phyloP scores from a whole-genome alignment of 1,140 invertebrate genomes.

The Akabosia matsudoensis region DNA sequence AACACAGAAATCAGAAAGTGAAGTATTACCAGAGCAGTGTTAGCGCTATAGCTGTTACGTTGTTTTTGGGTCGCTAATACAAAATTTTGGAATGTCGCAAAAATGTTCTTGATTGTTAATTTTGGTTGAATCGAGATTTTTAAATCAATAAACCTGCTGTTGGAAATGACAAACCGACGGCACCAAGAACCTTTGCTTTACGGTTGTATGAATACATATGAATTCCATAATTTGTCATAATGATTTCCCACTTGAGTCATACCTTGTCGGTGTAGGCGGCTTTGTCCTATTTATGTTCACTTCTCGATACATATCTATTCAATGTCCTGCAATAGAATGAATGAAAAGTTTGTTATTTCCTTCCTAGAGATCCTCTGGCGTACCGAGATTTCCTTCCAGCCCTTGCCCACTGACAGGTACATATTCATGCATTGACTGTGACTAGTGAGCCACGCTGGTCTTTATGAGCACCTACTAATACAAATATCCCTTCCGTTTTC shows the following conservation, averaged over 20 bases:
- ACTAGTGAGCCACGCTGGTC: not conserved
- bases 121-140: conserved; percentile 6
- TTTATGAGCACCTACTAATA: not conserved
- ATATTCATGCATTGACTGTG: no score
- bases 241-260: not conserved
- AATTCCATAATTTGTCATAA: not conserved
- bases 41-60: conserved; percentile 20
- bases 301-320: not conserved
- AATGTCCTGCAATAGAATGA: not conserved
- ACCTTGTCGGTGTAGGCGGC: not conserved
- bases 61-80: conserved; percentile 22
- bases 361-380: no score
- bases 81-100: conserved; percentile 21
- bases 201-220: not conserved
- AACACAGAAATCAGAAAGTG: conserved; percentile 18
- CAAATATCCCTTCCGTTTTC: conserved; percentile 1
- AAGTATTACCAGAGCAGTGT: conserved; percentile 21
- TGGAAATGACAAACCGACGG: not conserved
- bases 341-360: not conserved
- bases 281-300: not conserved
- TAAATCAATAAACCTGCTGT: conserved; percentile 7
- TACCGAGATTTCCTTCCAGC: no score
- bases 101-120: not conserved
- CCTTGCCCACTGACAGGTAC: no score
- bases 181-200: not conserved